A percentile compares a stretch with the other conserved stretches of the same genome.
These are phyloP conservation scores for Trididemnum nubilum DNA, from an alignment of 23 tunicate species.

Conservation along the genomic window DNA sequence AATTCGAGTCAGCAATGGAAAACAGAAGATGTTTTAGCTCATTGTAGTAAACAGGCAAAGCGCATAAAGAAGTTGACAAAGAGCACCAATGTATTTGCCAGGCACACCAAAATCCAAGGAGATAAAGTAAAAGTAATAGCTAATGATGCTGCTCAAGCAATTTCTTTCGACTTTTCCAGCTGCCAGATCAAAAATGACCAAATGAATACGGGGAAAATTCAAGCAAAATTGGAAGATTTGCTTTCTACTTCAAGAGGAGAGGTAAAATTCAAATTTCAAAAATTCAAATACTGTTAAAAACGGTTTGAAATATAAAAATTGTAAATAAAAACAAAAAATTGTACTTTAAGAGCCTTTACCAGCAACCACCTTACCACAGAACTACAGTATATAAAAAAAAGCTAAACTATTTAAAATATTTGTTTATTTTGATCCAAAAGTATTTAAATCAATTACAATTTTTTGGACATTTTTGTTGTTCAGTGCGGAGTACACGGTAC, in stretches of 20 bases:
- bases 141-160: slow-evolving; percentile 24
- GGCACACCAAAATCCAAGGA: slow-evolving; percentile 32
- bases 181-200: not conserved
- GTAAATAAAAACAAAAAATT: too few relatives aligned
- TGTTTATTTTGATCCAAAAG: too few relatives aligned
- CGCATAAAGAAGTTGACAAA: slow-evolving; percentile 28
- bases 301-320: too few relatives aligned
- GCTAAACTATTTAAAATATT: too few relatives aligned
- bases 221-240: slow-evolving; percentile 32
- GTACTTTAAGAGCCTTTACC: too few relatives aligned
- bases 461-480: too few relatives aligned
- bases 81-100: slow-evolving; percentile 36
- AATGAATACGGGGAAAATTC: slow-evolving; percentile 13
- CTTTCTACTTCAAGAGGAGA: too few relatives aligned
- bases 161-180: slow-evolving; percentile 17
- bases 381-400: too few relatives aligned
- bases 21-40: slow-evolving; percentile 21
- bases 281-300: too few relatives aligned
- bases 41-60: slow-evolving; percentile 34
- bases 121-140: slow-evolving; percentile 31
- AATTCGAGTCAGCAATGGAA: slow-evolving; percentile 6
- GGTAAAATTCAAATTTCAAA: not conserved
- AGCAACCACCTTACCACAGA: too few relatives aligned
- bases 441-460: too few relatives aligned
- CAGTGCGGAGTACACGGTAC: too few relatives aligned